Percentiles rank a stretch among this genome's conserved stretches.
Evolutionary conservation across 2,113 vertebrate species (phyloP).

Genomic region (Rhineura floridana): DNA sequence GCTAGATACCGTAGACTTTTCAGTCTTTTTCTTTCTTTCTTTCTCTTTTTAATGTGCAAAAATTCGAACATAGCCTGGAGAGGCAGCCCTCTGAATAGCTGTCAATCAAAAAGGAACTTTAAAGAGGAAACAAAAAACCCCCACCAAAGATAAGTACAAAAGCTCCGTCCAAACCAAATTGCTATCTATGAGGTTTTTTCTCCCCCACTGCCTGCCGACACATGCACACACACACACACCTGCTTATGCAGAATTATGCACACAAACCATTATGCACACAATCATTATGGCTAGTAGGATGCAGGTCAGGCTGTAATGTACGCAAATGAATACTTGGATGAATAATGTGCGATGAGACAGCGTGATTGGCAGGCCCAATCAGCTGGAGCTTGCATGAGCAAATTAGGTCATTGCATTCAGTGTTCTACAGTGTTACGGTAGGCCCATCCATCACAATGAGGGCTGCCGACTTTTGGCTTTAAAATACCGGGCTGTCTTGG

Average conservation of each 20-base stretch:
- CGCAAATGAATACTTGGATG: slow-evolving; percentile 11
- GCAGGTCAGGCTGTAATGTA: not conserved
- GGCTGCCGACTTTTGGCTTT: not conserved
- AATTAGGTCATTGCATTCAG: not conserved
- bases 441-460: not conserved
- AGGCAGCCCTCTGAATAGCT: slow-evolving; percentile 44
- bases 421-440: not conserved
- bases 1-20: slow-evolving; percentile 31
- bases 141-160: slow-evolving; percentile 32
- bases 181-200: not conserved
- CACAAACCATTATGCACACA: not conserved
- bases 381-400: not conserved
- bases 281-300: not conserved
- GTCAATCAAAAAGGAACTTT: slow-evolving; percentile 43
- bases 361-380: not conserved
- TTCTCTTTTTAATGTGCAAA: not conserved
- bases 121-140: slow-evolving; percentile 20
- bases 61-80: slow-evolving; percentile 50
- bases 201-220: not conserved
- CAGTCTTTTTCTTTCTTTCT: not conserved
- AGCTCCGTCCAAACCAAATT: slow-evolving; percentile 4
- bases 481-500: not conserved
- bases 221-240: not conserved
- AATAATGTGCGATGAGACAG: not conserved
- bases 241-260: not conserved